Percentiles rank a stretch among this genome's conserved stretches.
Evolutionary conservation across 2,888 invertebrate genomes (phyloP).

Genomic region (Glaucopsyche alexis): DNA sequence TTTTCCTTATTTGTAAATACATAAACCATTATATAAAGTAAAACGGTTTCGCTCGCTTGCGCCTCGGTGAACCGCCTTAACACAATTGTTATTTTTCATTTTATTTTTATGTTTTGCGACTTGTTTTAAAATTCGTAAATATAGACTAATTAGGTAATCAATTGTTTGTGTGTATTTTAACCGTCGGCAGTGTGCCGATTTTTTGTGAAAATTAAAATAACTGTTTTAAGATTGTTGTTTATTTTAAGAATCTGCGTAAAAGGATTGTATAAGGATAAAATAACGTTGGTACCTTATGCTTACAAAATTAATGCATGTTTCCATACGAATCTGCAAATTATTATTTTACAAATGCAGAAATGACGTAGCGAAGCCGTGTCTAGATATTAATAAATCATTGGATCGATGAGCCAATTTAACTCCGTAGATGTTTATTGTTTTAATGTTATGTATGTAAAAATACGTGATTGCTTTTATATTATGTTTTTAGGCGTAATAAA

Average conservation of each 20-base stretch:
- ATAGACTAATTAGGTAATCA: neutral
- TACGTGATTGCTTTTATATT: too few species aligned
- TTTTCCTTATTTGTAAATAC: too few species aligned
- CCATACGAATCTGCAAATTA: neutral
- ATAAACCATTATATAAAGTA: too few species aligned
- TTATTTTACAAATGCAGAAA: neutral
- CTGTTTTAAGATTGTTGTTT: neutral
- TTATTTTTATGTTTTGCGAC: neutral
- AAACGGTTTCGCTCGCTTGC: too few species aligned
- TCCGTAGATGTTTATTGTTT: neutral
- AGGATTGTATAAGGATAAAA: neutral
- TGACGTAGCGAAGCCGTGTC: slow-evolving; percentile 9
- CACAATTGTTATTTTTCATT: neutral
- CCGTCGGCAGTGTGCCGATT: neutral
- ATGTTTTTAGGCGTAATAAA: neutral
- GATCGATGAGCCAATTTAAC: neutral
- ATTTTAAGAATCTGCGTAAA: neutral
- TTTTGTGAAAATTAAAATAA: neutral
- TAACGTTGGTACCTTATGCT: neutral
- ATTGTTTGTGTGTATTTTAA: neutral
- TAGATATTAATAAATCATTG: neutral
- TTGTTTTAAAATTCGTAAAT: neutral
- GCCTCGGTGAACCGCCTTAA: too few species aligned
- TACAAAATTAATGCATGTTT: neutral
- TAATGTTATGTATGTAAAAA: too few species aligned